Evolutionary conservation across 1,140 invertebrate genomes (phyloP).

Genomic region (Eurosta solidaginis): DNA sequence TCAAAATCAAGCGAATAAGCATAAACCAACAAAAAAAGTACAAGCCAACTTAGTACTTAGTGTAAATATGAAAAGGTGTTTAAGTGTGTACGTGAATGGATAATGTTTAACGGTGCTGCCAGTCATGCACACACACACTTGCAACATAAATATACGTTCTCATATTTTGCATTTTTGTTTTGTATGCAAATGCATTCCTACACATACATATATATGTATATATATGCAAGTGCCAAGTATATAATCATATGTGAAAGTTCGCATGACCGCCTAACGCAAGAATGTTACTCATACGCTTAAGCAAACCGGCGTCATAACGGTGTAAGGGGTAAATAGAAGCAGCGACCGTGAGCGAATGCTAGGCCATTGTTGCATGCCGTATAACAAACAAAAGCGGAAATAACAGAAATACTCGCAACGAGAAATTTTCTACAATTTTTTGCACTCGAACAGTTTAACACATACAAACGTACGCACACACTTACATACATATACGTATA

Average conservation of each 20-base stretch:
- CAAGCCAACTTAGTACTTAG: too few species aligned
- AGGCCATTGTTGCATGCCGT: conserved; percentile 10
- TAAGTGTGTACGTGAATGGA: background rate
- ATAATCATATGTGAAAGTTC: too few species aligned
- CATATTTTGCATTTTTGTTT: too few species aligned
- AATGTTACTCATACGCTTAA: conserved; percentile 8
- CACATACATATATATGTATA: background rate
- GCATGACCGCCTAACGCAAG: background rate
- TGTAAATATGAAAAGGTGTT: background rate
- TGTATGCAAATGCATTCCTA: too few species aligned
- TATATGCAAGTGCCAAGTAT: background rate
- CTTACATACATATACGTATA: background rate
- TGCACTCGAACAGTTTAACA: too few species aligned
- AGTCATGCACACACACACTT: too few species aligned
- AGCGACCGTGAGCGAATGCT: background rate
- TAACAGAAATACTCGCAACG: conserved; percentile 18
- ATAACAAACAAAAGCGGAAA: conserved; percentile 19
- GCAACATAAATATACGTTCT: too few species aligned
- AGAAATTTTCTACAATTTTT: conserved; percentile 3
- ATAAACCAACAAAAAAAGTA: too few species aligned
- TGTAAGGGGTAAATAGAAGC: background rate
- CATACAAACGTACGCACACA: background rate
- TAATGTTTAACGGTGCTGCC: background rate
- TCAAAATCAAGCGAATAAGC: conserved; percentile 8
- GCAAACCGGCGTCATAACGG: background rate